Percentiles rank a stretch among this genome's conserved stretches.
Evolutionary conservation across 2,888 invertebrate genomes (phyloP).

Genomic region (Heliconius charithonia): DNA sequence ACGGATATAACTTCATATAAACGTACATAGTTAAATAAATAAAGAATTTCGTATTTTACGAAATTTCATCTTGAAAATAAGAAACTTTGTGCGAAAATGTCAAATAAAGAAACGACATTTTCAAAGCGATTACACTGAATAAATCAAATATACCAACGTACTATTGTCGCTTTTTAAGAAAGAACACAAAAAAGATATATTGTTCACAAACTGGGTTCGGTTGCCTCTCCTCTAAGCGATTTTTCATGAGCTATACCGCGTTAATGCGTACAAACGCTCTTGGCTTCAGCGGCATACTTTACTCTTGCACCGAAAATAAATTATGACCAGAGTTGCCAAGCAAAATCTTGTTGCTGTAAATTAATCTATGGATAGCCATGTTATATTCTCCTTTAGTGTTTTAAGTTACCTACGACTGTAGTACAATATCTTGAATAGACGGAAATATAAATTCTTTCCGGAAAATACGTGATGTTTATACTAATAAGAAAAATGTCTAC

Average conservation of each 20-base stretch:
- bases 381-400: conserved; percentile 59
- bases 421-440: conserved; percentile 1
- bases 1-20: too few relatives aligned
- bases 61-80: background rate
- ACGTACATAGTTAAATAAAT: too few relatives aligned
- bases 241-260: conserved; percentile 80
- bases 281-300: conserved; percentile 76
- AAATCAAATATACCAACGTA: conserved; percentile 39
- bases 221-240: conserved; percentile 77
- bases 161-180: conserved; percentile 40
- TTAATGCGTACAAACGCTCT: conserved; percentile 81
- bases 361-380: conserved; percentile 68
- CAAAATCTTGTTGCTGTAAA: conserved; percentile 64
- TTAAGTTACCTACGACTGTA: conserved; percentile 50
- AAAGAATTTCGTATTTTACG: too few relatives aligned
- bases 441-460: conserved; percentile 25
- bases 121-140: conserved; percentile 29
- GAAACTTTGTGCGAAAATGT: background rate
- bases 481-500: background rate
- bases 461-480: conserved; percentile 32
- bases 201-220: conserved; percentile 60
- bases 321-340: conserved; percentile 68
- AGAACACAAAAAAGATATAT: conserved; percentile 49
- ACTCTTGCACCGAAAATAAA: conserved; percentile 80
- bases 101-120: background rate